A percentile compares a stretch with the other conserved stretches of the same genome.
phyloP scores from a whole-genome alignment of 2,113 vertebrate genomes.

The Leuciscus idus region DNA sequence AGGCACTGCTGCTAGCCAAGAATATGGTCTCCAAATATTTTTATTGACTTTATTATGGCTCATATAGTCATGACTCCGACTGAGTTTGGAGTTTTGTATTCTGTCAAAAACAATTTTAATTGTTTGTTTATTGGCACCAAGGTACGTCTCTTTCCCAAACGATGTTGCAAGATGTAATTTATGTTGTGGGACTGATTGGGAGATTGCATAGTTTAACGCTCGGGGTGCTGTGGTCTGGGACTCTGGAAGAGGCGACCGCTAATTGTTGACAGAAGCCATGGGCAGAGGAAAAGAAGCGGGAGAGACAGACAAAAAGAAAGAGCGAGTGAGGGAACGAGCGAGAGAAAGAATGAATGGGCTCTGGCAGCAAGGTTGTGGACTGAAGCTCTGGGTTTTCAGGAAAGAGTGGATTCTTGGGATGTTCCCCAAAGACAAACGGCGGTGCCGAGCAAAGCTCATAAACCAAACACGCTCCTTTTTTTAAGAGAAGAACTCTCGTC shows the following conservation, averaged over 20 bases:
- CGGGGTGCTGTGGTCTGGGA: constrained; percentile 65
- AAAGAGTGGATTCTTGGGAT: constrained; percentile 64
- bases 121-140: constrained; percentile 39
- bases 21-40: constrained; percentile 54
- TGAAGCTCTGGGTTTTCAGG: constrained; percentile 60
- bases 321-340: not conserved
- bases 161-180: constrained; percentile 48
- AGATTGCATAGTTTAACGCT: constrained; percentile 63
- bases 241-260: constrained; percentile 75
- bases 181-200: constrained; percentile 49
- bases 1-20: constrained; percentile 41
- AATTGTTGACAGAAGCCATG: constrained; percentile 78
- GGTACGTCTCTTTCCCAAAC: constrained; percentile 36
- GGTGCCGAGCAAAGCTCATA: constrained; percentile 57
- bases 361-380: constrained; percentile 59
- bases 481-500: constrained; percentile 71
- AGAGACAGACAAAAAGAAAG: constrained; percentile 15
- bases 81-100: constrained; percentile 31
- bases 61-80: not conserved
- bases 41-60: constrained; percentile 54
- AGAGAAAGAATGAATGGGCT: constrained; percentile 66
- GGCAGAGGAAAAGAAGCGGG: constrained; percentile 66
- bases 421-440: constrained; percentile 68
- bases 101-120: constrained; percentile 25
- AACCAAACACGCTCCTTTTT: constrained; percentile 62